Evolutionary conservation across 2,888 invertebrate genomes (phyloP), one percentile per base, ranked within the genome.

Genomic region (Geotrupes spiniger): DNA sequence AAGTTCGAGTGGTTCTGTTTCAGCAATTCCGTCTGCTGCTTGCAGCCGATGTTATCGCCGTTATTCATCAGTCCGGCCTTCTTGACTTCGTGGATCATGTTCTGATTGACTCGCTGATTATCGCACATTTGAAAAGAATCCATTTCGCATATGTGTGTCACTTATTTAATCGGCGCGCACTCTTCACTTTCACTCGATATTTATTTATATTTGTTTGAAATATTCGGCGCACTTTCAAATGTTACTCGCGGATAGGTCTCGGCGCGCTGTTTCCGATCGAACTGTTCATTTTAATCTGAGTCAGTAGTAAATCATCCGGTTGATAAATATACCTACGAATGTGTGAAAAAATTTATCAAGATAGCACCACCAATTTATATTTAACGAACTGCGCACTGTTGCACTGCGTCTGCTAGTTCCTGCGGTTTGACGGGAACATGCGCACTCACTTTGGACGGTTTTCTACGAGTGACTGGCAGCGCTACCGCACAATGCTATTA

Each of bases 101-200:
- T 58, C 59, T 71, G 73, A 56, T 73, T 72, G 54, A 73, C 72
- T 62, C 81, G 81, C 70, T 83, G 79, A 70, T 80, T 80, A 73
- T 90, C 90, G 79, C 90, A 90, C 87, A 90, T 88, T 76, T 89
- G 89, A 59, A 89, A 89, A 66, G 89, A 89, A 77, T 88, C 88
- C 88, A 89, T 89, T 52, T 59, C 57, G 46, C 10, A 33, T 12
- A 14, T 29, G 4, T 5, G 4, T 37, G 6, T 9, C 17, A n/a
- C 8, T 29, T 41, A 28, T 31, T 41, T 25, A 25, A 10, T 41
- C 27, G 10, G 6, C 3, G 21, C 46, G 12, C 26, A 29, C 21
- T 37, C 38, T 49, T 44, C 50, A 57, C 59, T 61, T 60, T 60
- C 60, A 60, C 61, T 61, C 6, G 52, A 44, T 31, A 28, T 49